Percentiles rank a stretch among this genome's conserved stretches.
Evolutionary conservation across 2,888 invertebrate species (phyloP).

Genomic region (Trachelus tabidus): DNA sequence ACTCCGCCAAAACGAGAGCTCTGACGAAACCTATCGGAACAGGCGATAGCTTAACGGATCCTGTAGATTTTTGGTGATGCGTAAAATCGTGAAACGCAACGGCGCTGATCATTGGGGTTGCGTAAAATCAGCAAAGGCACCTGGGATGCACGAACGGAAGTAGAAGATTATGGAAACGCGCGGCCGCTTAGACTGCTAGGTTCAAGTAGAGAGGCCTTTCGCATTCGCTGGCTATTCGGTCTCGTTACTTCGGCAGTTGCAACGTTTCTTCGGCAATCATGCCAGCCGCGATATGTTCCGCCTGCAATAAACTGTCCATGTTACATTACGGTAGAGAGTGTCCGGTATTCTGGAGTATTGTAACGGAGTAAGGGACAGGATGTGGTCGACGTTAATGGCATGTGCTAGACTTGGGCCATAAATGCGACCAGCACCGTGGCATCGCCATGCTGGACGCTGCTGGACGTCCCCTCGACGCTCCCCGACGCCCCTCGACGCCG

Average conservation of each 20-base stretch:
- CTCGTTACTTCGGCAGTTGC: conserved; percentile 11
- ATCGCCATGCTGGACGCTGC: conserved; percentile 19
- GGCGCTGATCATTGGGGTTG: too few relatives aligned
- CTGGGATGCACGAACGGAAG: too few relatives aligned
- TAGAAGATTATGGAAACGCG: too few relatives aligned
- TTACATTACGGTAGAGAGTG: conserved; percentile 36
- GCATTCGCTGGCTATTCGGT: background rate
- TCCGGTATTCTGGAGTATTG: conserved; percentile 40
- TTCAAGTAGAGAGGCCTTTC: too few relatives aligned
- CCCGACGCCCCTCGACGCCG: background rate
- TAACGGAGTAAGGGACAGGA: conserved; percentile 42
- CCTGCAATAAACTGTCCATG: conserved; percentile 38
- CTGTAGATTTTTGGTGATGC: too few relatives aligned
- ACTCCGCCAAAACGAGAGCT: too few relatives aligned
- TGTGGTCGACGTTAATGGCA: conserved; percentile 50
- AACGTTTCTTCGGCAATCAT: background rate
- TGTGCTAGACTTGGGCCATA: conserved; percentile 34
- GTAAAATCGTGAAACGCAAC: too few relatives aligned
- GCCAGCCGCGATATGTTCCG: background rate
- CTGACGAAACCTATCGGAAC: too few relatives aligned
- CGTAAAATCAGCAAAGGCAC: too few relatives aligned
- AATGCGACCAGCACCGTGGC: conserved; percentile 29
- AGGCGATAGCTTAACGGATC: too few relatives aligned
- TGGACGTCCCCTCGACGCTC: background rate
- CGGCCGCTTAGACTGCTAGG: too few relatives aligned